A percentile compares a stretch with the other conserved stretches of the same genome.
These are phyloP conservation scores for Plagodis pulveraria DNA, from an alignment of 2,888 invertebrate genomes.

Conservation along the genomic window DNA sequence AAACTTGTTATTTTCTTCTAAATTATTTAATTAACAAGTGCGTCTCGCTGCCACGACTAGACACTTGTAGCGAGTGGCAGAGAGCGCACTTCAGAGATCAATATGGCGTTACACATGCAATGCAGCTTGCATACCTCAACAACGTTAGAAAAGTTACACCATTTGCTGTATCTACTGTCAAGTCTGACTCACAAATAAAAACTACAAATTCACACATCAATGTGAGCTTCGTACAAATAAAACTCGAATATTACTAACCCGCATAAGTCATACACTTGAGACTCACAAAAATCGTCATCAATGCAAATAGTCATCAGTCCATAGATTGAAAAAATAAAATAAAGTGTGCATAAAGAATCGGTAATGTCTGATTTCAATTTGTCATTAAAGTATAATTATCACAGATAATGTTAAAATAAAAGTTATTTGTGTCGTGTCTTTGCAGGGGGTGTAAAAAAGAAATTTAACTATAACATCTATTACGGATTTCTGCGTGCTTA, in stretches of 20 bases:
- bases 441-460: conserved; percentile 56
- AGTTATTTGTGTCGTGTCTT: conserved; percentile 58
- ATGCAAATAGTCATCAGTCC: conserved; percentile 35
- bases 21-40: conserved; percentile 72
- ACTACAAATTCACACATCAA: conserved; percentile 7
- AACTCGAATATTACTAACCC: conserved; percentile 32
- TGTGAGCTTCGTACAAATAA: conserved; percentile 23
- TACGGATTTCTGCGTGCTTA: conserved; percentile 39
- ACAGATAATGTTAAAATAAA: conserved; percentile 81
- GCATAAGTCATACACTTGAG: conserved; percentile 39
- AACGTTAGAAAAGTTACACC: conserved; percentile 30
- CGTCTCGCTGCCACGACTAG: conserved; percentile 52
- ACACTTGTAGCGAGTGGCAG: conserved; percentile 41
- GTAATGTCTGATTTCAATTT: conserved; percentile 54
- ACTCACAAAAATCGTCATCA: conserved; percentile 42
- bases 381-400: conserved; percentile 77
- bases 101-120: conserved; percentile 73
- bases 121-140: conserved; percentile 64
- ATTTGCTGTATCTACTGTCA: conserved; percentile 59
- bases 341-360: conserved; percentile 41
- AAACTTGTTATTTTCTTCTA: conserved; percentile 66
- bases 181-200: conserved; percentile 59
- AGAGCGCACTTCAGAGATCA: conserved; percentile 75
- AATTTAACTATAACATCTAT: conserved; percentile 40
- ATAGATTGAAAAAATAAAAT: conserved; percentile 33